Evolutionary conservation across 2,888 invertebrate genomes (phyloP).

Genomic region (Polydrusus pterygomalis): DNA sequence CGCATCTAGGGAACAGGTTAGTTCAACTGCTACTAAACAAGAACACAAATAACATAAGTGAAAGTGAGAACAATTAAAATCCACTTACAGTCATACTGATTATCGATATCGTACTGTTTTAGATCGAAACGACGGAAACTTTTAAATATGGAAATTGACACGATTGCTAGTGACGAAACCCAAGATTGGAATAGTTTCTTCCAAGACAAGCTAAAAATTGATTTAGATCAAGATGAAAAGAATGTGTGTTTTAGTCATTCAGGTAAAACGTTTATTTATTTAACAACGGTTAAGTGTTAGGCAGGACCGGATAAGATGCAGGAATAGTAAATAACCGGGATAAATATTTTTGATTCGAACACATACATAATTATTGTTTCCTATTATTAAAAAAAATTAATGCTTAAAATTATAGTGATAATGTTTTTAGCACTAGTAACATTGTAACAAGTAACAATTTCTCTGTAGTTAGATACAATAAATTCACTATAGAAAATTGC

Average conservation of each 20-base stretch:
- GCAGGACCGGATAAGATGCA: no score
- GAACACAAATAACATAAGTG: slow-evolving; percentile 4
- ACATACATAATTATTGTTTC: no score
- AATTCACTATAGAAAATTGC: no score
- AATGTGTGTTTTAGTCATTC: slow-evolving; percentile 42
- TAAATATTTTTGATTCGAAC: no score
- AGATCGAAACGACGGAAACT: slow-evolving; percentile 40
- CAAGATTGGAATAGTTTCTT: slow-evolving; percentile 43
- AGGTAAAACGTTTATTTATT: slow-evolving; percentile 11
- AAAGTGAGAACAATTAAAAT: slow-evolving; percentile 1
- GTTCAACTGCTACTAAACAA: slow-evolving; percentile 10
- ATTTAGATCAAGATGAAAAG: slow-evolving; percentile 33
- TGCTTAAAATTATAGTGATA: no score
- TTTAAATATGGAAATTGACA: slow-evolving; percentile 25
- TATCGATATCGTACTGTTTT: background rate
- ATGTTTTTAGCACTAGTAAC: no score
- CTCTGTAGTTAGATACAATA: no score
- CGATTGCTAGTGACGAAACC: slow-evolving; percentile 12
- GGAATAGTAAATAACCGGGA: no score
- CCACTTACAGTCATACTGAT: background rate
- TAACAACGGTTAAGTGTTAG: no score
- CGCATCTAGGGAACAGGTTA: background rate
- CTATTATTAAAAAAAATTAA: no score
- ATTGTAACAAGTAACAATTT: no score
- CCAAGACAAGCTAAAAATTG: slow-evolving; percentile 35